Conservation (phyloP, 2,888 invertebrate species). For the Thera obeliscata region DNA sequence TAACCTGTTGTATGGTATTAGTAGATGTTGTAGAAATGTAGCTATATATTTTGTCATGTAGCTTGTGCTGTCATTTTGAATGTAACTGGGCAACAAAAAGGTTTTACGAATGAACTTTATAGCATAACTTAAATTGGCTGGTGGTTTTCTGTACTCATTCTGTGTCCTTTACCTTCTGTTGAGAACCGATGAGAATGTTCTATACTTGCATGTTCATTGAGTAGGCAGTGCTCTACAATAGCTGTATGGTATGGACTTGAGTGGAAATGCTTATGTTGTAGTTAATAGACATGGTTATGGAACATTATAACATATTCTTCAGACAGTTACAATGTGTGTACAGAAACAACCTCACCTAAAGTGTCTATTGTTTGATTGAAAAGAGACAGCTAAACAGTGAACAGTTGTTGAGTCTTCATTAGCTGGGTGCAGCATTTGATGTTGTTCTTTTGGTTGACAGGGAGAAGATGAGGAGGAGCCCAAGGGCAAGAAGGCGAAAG, state of each 20-base stretch:
- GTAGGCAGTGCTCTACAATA: not conserved
- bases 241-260: not conserved
- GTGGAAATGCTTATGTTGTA: not conserved
- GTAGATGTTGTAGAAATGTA: constrained; percentile 12
- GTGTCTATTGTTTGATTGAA: not conserved
- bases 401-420: not conserved
- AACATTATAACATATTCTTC: not conserved
- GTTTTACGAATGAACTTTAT: not conserved
- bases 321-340: not conserved
- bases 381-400: not conserved
- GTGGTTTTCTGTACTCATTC: constrained; percentile 82
- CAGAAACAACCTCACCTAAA: not conserved
- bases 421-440: not conserved
- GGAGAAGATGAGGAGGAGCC: constrained; percentile 91
- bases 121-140: constrained; percentile 63
- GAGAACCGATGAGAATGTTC: constrained; percentile 36
- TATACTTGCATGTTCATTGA: constrained; percentile 18
- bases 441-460: constrained; percentile 53
- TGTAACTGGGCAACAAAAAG: constrained; percentile 50
- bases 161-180: constrained; percentile 77
- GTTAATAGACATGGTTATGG: not conserved
- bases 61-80: constrained; percentile 58
- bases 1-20: constrained; percentile 7
- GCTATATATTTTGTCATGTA: constrained; percentile 2
- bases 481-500: constrained; percentile 91